Base-by-base conservation (phyloP, 2,113 vertebrate genomes). In the Chionodraco myersi region DNA sequence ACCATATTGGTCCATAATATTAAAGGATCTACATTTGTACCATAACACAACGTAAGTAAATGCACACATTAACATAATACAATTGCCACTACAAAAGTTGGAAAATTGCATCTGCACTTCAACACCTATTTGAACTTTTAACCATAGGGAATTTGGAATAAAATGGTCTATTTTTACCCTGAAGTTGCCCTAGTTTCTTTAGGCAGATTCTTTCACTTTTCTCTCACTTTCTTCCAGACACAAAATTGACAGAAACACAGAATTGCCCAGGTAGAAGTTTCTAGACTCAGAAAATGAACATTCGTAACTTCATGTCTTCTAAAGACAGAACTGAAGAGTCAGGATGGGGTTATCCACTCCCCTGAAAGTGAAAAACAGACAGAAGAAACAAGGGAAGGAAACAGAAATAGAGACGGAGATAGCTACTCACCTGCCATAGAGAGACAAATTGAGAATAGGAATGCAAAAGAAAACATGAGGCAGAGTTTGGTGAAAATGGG, bases 201-300 rank as follows among this genome's bases (percentile, higher is more conserved):
- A 5, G 58, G 52, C 9, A 67, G 15, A 2, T 16, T 45, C 18
- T 53, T 51, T 64, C 10, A 23, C 26, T 26, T 30, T 41, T 26
- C 47, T 13, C 7, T 16, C 10, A 65, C 10, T 18, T 2, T 63
- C 21, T 14, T 8, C 5, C 44, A 16, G 44, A 58, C 6, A 15
- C 34, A 44, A 41, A 16, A 57, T 0, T 21, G 41, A 77, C 57
- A 53, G 58, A 56, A 48, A 47, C 68, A 73, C 77, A 57, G 49
- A 62, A 30, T 30, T 60, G 54, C 77, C 58, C 51, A 53, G 58
- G 13, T 49, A 2, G n/a, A 56, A 51, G 18, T n/a, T 48, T 61
- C 47, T 18, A 56, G 12, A 71, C 47, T 64, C 16, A 2, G 30
- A n/a, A 66, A 4, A 58, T 21, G 16, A 6, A 41, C 16, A 13